Percentiles rank a stretch among this genome's conserved stretches.
Conservation (phyloP, 2,888 invertebrate species). For the Tricholauxania praeusta region DNA sequence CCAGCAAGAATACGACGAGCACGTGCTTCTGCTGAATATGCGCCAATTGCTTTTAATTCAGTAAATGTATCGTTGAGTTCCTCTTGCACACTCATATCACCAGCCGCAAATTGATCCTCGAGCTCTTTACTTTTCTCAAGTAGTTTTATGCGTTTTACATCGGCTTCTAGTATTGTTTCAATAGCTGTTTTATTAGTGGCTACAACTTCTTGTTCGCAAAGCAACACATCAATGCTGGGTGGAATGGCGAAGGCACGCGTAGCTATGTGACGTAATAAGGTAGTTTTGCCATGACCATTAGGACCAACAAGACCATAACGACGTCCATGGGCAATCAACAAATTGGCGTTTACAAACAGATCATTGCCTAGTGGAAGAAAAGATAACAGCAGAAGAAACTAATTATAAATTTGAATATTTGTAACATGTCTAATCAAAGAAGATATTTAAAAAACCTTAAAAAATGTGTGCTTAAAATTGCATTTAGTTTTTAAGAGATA, state of each 20-base stretch:
- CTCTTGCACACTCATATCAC: constrained; percentile 80
- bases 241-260: constrained; percentile 93
- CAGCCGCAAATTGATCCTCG: constrained; percentile 80
- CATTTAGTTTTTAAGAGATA: background rate
- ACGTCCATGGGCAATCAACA: constrained; percentile 92
- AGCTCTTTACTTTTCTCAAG: constrained; percentile 86
- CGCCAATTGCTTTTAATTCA: constrained; percentile 95
- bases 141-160: constrained; percentile 86
- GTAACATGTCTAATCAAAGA: background rate
- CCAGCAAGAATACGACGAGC: constrained; percentile 97
- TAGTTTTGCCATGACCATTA: constrained; percentile 99
- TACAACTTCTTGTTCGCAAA: constrained; percentile 98
- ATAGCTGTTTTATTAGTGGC: constrained; percentile 95
- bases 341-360: constrained; percentile 94
- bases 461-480: background rate
- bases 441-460: background rate
- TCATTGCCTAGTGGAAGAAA: constrained; percentile 76
- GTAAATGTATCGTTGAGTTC: constrained; percentile 92
- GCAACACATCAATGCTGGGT: constrained; percentile 92
- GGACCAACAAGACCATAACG: constrained; percentile 98
- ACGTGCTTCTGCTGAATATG: constrained; percentile 97
- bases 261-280: constrained; percentile 92
- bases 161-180: constrained; percentile 92
- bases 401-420: background rate
- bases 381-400: constrained; percentile 5